Evolutionary conservation across 2,888 invertebrate species (phyloP), one percentile per base, ranked within the genome.

Genomic region (Cheilosia soror): DNA sequence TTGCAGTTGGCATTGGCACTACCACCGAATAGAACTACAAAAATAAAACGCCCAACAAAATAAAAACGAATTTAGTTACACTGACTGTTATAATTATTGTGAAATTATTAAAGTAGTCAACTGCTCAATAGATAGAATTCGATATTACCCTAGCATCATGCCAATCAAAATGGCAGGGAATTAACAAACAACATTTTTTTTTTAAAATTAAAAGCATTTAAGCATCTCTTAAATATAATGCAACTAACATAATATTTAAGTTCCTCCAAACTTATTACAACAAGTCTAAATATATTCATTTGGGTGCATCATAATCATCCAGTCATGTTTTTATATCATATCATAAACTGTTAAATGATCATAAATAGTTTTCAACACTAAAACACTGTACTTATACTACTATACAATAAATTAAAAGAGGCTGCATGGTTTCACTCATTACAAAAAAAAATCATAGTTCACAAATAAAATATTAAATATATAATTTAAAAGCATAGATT

Each of bases 361-460:
- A n/a, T 25, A 13, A 65, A 27, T 7, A n/a, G 1, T 25, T n/a
- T 7, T 37, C 40, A 51, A 68, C 55, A 31, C 27, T 58, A 2
- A 37, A 49, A 27, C 27, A 58, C 58, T 49, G 25, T 20, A 20
- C 20, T 20, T 20, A 37, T 37, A 11, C 11, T 37, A 33, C 0
- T 37, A 11, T 37, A 4, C 11, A 37, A 37, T 51, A 6, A 55
- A 58, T 29, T 13, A 63, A 60, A 60, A 49, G 20, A 53, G 57
- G 79, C 72, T 72, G 72, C 71, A 79, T 79, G 79, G 72, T 72
- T 79, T 79, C 49, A 51, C 72, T 79, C 65, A 79, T 72, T 58
- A 72, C 49, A 68, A 42, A 47, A 33, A 27, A 47, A 20, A 68
- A 51, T 13, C 15, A 37, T 15, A 58, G n/a, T 11, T 58, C 4